Conservation (phyloP, 2,113 vertebrate species). For the Muntiacus reevesi region DNA sequence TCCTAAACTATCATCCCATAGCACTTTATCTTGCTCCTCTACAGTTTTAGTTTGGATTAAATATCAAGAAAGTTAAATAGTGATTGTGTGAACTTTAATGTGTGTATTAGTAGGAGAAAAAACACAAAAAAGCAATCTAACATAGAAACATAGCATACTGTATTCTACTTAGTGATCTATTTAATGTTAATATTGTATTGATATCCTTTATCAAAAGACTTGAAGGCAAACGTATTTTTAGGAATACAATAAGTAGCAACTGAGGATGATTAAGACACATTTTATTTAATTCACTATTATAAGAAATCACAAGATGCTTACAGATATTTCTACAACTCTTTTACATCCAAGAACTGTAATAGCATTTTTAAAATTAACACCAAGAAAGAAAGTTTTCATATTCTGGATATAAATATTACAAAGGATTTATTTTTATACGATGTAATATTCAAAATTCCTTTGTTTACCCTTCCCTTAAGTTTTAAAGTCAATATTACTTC, state of each 20-base stretch:
- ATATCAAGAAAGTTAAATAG: neutral
- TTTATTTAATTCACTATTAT: neutral
- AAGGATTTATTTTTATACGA: neutral
- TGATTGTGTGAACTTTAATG: neutral
- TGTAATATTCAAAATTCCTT: neutral
- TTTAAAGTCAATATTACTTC: neutral
- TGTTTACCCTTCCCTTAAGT: neutral
- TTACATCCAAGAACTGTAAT: neutral
- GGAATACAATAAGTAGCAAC: neutral
- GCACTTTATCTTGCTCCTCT: neutral
- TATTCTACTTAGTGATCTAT: neutral
- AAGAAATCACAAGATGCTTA: neutral
- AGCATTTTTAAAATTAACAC: neutral
- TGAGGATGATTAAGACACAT: neutral
- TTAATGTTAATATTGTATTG: neutral
- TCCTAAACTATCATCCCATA: neutral
- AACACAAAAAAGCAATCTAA: neutral
- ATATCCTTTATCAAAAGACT: neutral
- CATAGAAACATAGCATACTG: neutral
- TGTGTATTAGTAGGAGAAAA: neutral
- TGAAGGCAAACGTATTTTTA: neutral
- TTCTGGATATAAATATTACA: neutral
- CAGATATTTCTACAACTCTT: neutral
- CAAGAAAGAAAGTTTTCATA: neutral
- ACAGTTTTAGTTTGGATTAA: neutral